These are phyloP conservation scores for Muraenolepis orangiensis DNA, from an alignment of 2,797 vertebrate species.

Conservation along the genomic window DNA sequence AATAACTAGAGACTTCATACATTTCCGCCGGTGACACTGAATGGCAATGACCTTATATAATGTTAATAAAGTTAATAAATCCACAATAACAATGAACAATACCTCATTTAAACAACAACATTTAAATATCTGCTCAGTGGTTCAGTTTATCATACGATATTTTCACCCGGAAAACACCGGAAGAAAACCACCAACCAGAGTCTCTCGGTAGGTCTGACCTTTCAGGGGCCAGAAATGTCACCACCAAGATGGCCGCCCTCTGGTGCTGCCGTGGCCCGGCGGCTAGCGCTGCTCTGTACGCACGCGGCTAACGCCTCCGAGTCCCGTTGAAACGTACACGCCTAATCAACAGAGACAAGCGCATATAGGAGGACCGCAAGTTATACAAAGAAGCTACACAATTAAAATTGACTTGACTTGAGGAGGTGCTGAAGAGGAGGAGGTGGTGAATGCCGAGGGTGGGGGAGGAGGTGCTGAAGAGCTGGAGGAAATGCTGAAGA, in stretches of 20 bases:
- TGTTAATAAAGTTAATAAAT: too few species aligned
- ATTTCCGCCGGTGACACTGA: conserved; percentile 49
- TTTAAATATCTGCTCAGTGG: background rate
- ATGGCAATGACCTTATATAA: conserved; percentile 59
- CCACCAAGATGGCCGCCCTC: background rate
- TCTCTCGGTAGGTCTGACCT: background rate
- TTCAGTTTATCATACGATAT: background rate
- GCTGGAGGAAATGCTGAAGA: too few species aligned
- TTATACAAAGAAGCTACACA: too few species aligned
- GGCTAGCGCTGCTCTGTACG: conserved; percentile 22
- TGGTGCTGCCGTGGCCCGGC: background rate
- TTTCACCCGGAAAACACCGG: background rate
- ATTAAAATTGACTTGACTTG: too few species aligned
- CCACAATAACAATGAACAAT: conserved; percentile 1
- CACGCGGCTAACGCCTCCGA: conserved; percentile 9
- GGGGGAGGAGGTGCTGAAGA: too few species aligned
- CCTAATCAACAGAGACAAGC: conserved; percentile 65
- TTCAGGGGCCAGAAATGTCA: background rate
- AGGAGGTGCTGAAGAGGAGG: conserved; percentile 12
- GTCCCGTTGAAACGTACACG: conserved; percentile 68
- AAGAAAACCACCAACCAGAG: background rate
- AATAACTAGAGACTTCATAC: conserved; percentile 40
- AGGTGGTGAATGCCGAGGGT: background rate
- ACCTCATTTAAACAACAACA: background rate
- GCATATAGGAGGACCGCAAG: conserved; percentile 49